Evolutionary conservation across 1,140 invertebrate genomes (phyloP).

Genomic region (Heterodera schachtii): DNA sequence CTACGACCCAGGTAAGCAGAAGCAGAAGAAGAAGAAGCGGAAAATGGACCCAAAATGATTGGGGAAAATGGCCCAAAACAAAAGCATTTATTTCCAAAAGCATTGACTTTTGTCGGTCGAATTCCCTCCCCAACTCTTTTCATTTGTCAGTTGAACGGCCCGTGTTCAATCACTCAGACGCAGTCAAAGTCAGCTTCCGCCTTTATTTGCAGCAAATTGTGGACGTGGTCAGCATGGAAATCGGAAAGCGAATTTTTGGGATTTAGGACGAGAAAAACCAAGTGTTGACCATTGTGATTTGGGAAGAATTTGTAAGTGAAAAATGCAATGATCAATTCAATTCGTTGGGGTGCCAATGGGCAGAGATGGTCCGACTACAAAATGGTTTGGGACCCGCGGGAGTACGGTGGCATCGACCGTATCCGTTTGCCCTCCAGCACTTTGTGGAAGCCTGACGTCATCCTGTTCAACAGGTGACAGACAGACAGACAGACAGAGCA

Average conservation of each 20-base stretch:
- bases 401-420: slow-evolving; percentile 29
- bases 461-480: slow-evolving; percentile 56
- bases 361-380: slow-evolving; percentile 59
- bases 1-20: slow-evolving; percentile 78
- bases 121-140: neutral
- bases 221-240: slow-evolving; percentile 74
- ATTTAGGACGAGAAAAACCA: slow-evolving; percentile 66
- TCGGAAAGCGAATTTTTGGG: slow-evolving; percentile 16
- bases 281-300: slow-evolving; percentile 59
- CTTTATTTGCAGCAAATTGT: slow-evolving; percentile 99
- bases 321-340: too few species aligned
- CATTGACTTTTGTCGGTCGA: too few species aligned
- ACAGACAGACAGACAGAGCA: too few species aligned
- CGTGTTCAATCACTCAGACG: slow-evolving; percentile 91
- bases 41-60: neutral
- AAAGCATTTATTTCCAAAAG: too few species aligned
- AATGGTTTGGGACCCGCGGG: slow-evolving; percentile 80
- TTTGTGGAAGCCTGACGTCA: slow-evolving; percentile 60
- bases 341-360: neutral
- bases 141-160: slow-evolving; percentile 79
- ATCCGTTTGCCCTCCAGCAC: slow-evolving; percentile 77
- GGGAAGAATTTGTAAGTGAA: slow-evolving; percentile 51
- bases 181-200: slow-evolving; percentile 90
- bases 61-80: too few species aligned
- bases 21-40: too few species aligned